A percentile compares a stretch with the other conserved stretches of the same genome.
phyloP scores from a whole-genome alignment of 2,113 vertebrate species.

The Cacatua alba region DNA sequence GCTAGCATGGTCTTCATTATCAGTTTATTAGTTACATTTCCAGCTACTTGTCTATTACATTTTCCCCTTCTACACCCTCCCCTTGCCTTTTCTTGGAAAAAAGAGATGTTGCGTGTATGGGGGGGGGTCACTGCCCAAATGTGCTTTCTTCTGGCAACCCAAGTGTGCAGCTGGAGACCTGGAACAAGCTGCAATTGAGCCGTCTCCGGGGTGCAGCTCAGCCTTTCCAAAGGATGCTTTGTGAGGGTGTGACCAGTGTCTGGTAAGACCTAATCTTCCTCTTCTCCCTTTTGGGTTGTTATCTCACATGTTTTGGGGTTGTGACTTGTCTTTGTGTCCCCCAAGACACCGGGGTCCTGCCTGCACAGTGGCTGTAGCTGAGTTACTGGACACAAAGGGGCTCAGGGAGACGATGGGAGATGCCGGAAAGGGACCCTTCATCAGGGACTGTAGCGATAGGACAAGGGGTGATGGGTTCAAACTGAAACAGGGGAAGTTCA shows the following conservation, averaged over 20 bases:
- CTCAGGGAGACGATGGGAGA: background rate
- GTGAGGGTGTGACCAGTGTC: background rate
- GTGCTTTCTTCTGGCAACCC: background rate
- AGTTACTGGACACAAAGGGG: fast-evolving
- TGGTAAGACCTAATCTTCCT: background rate
- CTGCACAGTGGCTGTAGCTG: fast-evolving
- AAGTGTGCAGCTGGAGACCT: background rate
- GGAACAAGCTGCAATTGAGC: background rate
- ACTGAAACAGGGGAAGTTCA: background rate
- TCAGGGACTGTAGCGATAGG: background rate
- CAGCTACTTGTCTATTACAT: background rate
- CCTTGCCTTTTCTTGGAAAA: background rate
- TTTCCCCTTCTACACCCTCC: background rate
- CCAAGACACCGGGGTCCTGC: fast-evolving
- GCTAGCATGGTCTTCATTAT: background rate
- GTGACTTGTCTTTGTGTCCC: background rate
- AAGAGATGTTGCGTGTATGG: background rate
- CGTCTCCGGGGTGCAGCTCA: background rate
- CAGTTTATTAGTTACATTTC: background rate
- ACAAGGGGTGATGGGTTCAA: background rate
- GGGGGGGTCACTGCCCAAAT: background rate
- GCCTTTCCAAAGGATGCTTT: background rate
- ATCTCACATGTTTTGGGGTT: background rate
- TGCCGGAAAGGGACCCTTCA: background rate
- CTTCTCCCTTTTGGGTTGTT: background rate